Conservation (phyloP, 2,113 vertebrate species). For the Xiphias gladius region DNA sequence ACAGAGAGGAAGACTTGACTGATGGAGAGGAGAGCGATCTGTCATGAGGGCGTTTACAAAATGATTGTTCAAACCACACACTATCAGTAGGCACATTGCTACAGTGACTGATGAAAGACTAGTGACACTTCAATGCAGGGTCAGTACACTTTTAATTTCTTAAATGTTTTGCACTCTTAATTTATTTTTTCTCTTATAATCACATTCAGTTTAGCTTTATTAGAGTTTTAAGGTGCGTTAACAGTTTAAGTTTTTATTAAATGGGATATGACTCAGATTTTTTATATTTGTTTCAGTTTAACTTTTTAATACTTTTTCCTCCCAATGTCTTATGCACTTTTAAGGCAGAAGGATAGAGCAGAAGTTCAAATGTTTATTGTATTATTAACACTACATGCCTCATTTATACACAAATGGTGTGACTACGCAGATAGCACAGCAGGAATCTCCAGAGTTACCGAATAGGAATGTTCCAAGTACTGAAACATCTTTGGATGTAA, state of each 20-base stretch:
- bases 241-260: not conserved
- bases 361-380: not conserved
- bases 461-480: not conserved
- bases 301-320: not conserved
- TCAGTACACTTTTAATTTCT: not conserved
- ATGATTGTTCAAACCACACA: constrained; percentile 10
- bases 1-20: constrained; percentile 48
- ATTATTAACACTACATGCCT: not conserved
- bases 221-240: not conserved
- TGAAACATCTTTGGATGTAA: not conserved
- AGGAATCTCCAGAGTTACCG: not conserved
- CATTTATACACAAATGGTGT: not conserved
- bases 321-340: not conserved
- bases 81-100: constrained; percentile 5
- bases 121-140: constrained; percentile 1
- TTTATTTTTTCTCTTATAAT: not conserved
- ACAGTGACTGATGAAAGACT: constrained; percentile 1
- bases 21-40: constrained; percentile 46
- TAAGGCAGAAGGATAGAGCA: not conserved
- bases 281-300: too few relatives aligned
- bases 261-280: not conserved
- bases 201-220: not conserved
- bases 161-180: not conserved
- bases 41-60: constrained; percentile 10
- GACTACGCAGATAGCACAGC: not conserved